These are phyloP conservation scores for Dryobota labecula DNA, from an alignment of 2,888 invertebrate genomes.

Conservation along the genomic window DNA sequence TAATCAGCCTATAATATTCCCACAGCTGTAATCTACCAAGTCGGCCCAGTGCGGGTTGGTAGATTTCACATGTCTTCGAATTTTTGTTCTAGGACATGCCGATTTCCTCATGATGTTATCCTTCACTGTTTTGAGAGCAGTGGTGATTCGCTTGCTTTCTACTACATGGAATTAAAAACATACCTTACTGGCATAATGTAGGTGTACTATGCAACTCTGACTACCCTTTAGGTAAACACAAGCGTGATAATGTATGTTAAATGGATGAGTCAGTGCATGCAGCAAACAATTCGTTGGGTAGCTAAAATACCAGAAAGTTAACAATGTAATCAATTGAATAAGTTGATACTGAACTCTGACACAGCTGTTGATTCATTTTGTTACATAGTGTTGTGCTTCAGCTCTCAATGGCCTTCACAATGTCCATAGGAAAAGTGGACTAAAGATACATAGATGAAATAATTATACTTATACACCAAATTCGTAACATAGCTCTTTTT, in stretches of 20 bases:
- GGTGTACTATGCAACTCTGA: neutral
- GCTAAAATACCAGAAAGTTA: constrained; percentile 38
- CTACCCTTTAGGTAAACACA: too few relatives aligned
- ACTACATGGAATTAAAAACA: too few relatives aligned
- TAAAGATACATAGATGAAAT: neutral
- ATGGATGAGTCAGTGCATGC: constrained; percentile 27
- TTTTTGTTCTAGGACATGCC: too few relatives aligned
- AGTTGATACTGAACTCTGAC: constrained; percentile 36
- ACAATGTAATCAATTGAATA: constrained; percentile 37
- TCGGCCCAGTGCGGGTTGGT: too few relatives aligned
- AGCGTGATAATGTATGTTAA: neutral
- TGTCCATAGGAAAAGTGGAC: constrained; percentile 1
- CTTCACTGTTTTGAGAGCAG: too few relatives aligned
- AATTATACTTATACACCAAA: neutral
- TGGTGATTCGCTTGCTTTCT: too few relatives aligned
- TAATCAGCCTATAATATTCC: too few relatives aligned
- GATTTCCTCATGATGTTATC: too few relatives aligned
- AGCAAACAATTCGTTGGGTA: constrained; percentile 9
- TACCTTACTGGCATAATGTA: too few relatives aligned
- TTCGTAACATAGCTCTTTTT: neutral
- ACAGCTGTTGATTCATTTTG: constrained; percentile 33
- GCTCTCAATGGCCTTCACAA: constrained; percentile 11
- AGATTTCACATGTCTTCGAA: too few relatives aligned
- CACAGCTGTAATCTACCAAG: too few relatives aligned
- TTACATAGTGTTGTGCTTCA: constrained; percentile 22